Evolutionary conservation across 2,113 vertebrate species (phyloP).

Genomic region (Corvus hawaiiensis): DNA sequence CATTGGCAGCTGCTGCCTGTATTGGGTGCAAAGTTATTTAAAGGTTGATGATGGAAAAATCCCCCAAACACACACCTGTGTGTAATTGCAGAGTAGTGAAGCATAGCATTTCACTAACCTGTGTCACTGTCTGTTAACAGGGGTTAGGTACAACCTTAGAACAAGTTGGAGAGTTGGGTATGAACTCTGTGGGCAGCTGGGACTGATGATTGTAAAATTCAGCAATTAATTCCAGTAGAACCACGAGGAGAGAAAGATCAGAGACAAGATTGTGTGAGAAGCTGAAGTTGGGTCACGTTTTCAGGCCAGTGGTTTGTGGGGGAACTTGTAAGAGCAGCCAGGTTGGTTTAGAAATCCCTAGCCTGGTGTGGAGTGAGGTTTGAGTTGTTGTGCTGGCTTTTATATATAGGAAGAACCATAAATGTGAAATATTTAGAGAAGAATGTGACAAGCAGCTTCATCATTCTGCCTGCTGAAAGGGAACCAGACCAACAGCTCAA

Average conservation of each 20-base stretch:
- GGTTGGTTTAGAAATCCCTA: background rate
- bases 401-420: background rate
- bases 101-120: accelerated
- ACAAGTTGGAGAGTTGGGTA: background rate
- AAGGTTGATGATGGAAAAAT: background rate
- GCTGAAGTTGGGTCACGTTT: accelerated
- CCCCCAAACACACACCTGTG: background rate
- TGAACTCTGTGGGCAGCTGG: background rate
- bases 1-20: background rate
- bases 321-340: background rate
- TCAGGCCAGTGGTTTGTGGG: background rate
- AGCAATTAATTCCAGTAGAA: background rate
- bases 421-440: background rate
- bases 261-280: background rate
- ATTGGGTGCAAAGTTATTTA: background rate
- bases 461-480: background rate
- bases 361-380: background rate
- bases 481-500: background rate
- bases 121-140: background rate
- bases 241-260: accelerated
- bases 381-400: background rate
- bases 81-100: background rate
- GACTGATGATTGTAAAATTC: background rate
- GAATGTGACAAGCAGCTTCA: background rate
- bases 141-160: background rate